Evolutionary conservation across 1,140 invertebrate genomes (phyloP).

Genomic region (Trichonephila inaurata): DNA sequence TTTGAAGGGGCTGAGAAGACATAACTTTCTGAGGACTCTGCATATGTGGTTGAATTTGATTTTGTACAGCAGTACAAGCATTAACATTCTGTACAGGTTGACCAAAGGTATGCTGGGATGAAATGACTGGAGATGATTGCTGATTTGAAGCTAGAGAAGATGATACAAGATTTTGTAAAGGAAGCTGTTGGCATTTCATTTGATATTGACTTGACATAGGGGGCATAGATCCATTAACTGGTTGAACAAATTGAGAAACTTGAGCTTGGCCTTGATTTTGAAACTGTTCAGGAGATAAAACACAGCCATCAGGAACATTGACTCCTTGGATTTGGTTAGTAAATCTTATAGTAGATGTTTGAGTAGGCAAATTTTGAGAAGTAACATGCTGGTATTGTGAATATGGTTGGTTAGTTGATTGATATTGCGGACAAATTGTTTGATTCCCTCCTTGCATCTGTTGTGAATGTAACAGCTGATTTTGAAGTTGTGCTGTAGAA

Average conservation of each 20-base stretch:
- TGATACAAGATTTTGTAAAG: slow-evolving; percentile 47
- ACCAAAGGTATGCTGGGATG: slow-evolving; percentile 43
- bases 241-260: slow-evolving; percentile 37
- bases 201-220: neutral
- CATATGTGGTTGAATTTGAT: neutral
- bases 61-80: neutral
- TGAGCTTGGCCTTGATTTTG: slow-evolving; percentile 33
- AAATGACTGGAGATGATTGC: slow-evolving; percentile 26
- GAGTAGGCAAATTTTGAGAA: slow-evolving; percentile 36
- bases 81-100: slow-evolving; percentile 22
- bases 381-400: slow-evolving; percentile 62
- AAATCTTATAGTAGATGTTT: slow-evolving; percentile 27
- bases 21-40: slow-evolving; percentile 60
- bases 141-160: slow-evolving; percentile 8
- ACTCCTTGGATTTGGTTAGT: slow-evolving; percentile 26
- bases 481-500: slow-evolving; percentile 49
- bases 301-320: neutral
- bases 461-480: slow-evolving; percentile 73
- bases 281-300: slow-evolving; percentile 57
- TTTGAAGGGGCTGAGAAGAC: neutral
- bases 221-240: slow-evolving; percentile 27
- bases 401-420: slow-evolving; percentile 77
- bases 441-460: slow-evolving; percentile 75
- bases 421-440: slow-evolving; percentile 76
- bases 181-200: slow-evolving; percentile 36